phyloP scores from a whole-genome alignment of 2,888 invertebrate species.

The Cabera pusaria region DNA sequence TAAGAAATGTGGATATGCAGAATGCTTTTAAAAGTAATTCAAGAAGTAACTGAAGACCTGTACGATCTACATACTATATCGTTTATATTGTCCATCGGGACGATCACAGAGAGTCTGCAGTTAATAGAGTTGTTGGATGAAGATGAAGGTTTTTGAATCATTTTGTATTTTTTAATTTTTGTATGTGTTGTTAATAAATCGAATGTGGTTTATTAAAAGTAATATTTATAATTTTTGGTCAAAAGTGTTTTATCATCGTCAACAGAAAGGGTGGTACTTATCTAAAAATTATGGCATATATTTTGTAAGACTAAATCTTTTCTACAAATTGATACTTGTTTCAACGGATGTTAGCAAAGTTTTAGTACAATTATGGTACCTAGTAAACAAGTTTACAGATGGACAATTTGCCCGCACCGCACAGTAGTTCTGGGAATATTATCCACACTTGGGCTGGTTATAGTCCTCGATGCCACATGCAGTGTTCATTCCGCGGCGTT shows the following conservation, averaged over 20 bases:
- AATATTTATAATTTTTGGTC: no score
- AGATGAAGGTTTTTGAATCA: constrained; percentile 48
- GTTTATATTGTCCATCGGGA: constrained; percentile 65
- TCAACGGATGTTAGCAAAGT: constrained; percentile 11
- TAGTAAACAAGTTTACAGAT: constrained; percentile 39
- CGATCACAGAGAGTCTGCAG: constrained; percentile 58
- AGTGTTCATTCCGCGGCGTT: constrained; percentile 56
- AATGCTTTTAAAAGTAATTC: constrained; percentile 60
- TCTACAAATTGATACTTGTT: no score
- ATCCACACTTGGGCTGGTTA: constrained; percentile 38
- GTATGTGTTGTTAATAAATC: constrained; percentile 4
- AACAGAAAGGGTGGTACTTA: no score
- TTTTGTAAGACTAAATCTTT: no score
- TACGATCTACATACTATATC: constrained; percentile 65
- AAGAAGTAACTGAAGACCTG: constrained; percentile 56
- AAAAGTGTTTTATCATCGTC: no score
- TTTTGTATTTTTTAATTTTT: neutral
- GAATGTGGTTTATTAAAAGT: constrained; percentile 1
- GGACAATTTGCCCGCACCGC: constrained; percentile 35
- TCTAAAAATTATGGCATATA: no score
- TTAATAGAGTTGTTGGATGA: constrained; percentile 68
- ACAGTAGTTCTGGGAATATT: constrained; percentile 42
- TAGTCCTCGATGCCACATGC: constrained; percentile 51
- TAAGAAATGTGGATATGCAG: constrained; percentile 69
- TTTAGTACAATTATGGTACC: constrained; percentile 20